Percentiles rank a stretch among this genome's conserved stretches.
phyloP scores from a whole-genome alignment of 2,888 invertebrate species.

The Lasioglossum villosulum region DNA sequence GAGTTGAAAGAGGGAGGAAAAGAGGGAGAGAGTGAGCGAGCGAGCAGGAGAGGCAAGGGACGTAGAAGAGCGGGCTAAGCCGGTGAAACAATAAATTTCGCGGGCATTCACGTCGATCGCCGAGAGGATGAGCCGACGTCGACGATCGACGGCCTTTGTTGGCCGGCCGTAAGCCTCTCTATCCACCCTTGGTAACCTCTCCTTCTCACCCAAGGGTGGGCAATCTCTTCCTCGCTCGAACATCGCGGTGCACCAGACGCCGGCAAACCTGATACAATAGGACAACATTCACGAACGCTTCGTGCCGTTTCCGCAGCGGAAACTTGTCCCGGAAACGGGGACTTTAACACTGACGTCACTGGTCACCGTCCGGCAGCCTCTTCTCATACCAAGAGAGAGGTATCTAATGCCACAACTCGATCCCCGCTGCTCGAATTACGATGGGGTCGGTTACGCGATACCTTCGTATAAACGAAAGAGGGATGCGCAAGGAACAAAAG shows the following conservation, averaged over 20 bases:
- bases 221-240: constrained; percentile 46
- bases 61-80: constrained; percentile 76
- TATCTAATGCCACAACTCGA: constrained; percentile 68
- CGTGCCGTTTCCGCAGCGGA: constrained; percentile 79
- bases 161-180: constrained; percentile 71
- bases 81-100: constrained; percentile 83
- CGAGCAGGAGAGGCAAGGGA: constrained; percentile 42
- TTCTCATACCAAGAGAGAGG: constrained; percentile 35
- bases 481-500: constrained; percentile 44
- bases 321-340: constrained; percentile 80
- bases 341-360: constrained; percentile 78
- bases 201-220: constrained; percentile 47
- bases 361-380: constrained; percentile 59
- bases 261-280: constrained; percentile 78
- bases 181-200: constrained; percentile 51
- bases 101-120: constrained; percentile 81
- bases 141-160: constrained; percentile 81
- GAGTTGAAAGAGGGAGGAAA: constrained; percentile 18
- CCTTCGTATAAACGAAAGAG: constrained; percentile 49
- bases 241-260: constrained; percentile 68
- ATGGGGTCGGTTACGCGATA: constrained; percentile 66
- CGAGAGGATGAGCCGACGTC: constrained; percentile 78
- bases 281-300: constrained; percentile 75
- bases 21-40: neutral
- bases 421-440: constrained; percentile 69